Conservation (phyloP, 2,888 invertebrate genomes). For the Myopa testacea region DNA sequence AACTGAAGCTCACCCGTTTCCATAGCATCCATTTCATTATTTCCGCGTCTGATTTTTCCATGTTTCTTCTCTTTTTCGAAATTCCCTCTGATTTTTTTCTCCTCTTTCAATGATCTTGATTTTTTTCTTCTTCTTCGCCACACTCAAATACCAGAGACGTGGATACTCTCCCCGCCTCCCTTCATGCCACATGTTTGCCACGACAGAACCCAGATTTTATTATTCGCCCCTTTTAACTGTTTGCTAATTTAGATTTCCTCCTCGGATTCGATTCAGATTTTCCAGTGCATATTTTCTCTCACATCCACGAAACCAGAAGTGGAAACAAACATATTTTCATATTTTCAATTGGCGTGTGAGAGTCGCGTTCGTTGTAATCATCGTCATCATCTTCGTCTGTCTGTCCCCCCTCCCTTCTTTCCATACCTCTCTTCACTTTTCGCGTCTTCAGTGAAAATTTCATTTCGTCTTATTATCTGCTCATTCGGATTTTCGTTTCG, state of each 20-base stretch:
- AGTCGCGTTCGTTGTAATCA: not conserved
- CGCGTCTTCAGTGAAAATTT: not conserved
- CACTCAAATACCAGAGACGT: not conserved
- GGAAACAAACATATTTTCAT: constrained; percentile 9
- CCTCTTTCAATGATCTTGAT: not conserved
- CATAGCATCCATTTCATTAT: not conserved
- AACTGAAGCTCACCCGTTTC: too few relatives aligned
- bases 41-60: not conserved
- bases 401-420: constrained; percentile 3
- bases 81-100: constrained; percentile 8
- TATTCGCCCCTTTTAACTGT: constrained; percentile 25
- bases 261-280: not conserved
- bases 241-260: constrained; percentile 29
- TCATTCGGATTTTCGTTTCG: too few relatives aligned
- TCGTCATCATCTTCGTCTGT: not conserved
- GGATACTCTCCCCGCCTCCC: not conserved
- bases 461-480: not conserved
- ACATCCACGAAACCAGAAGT: constrained; percentile 32
- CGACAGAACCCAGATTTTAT: not conserved
- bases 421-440: not conserved
- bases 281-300: not conserved
- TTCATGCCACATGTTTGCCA: not conserved
- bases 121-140: not conserved
- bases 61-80: not conserved
- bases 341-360: constrained; percentile 34